phyloP scores from a whole-genome alignment of 2,113 vertebrate species.

The Tyrannus savana region DNA sequence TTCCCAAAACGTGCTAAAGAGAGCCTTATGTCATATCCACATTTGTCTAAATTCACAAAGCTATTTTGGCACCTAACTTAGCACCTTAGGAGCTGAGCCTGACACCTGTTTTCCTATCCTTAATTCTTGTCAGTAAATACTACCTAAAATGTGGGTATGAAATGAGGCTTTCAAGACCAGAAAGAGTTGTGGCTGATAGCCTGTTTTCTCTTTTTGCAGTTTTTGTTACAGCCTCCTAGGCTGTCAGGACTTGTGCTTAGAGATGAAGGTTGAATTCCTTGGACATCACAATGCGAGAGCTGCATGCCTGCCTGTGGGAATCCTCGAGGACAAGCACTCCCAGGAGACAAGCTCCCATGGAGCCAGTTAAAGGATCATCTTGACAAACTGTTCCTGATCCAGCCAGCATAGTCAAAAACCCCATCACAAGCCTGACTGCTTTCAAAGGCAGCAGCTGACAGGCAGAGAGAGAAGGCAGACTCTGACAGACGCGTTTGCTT shows the following conservation, averaged over 20 bases:
- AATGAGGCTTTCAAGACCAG: not conserved
- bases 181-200: not conserved
- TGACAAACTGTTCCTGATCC: not conserved
- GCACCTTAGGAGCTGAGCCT: not conserved
- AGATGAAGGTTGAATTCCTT: not conserved
- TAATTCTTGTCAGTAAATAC: not conserved
- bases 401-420: not conserved
- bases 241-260: not conserved
- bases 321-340: rapidly evolving
- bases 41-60: not conserved
- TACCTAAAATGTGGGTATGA: not conserved
- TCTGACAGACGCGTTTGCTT: not conserved
- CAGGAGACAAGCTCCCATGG: not conserved
- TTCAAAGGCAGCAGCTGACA: not conserved
- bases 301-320: not conserved
- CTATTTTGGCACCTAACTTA: not conserved
- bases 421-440: not conserved
- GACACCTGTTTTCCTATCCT: not conserved
- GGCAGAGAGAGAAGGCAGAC: not conserved
- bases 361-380: not conserved
- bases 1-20: not conserved
- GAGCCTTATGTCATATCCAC: not conserved
- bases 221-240: not conserved
- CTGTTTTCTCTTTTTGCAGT: not conserved
- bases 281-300: rapidly evolving